phyloP scores from a whole-genome alignment of 2,888 invertebrate species.

The Parnassius mnemosyne region DNA sequence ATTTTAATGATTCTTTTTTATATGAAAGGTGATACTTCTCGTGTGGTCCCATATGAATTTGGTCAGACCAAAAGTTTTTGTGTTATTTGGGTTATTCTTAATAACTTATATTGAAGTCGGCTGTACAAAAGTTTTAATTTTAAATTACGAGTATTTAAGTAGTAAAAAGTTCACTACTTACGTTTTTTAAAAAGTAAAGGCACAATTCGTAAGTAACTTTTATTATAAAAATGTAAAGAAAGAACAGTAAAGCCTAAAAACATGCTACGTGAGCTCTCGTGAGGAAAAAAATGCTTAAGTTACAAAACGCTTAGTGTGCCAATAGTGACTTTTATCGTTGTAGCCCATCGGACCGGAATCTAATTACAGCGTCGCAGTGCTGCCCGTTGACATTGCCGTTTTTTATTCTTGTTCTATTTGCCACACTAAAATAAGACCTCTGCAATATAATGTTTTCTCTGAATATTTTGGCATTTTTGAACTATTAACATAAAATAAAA shows the following conservation, averaged over 20 bases:
- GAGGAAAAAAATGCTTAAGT: slow-evolving; percentile 13
- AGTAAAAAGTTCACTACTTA: too few relatives aligned
- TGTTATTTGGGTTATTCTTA: too few relatives aligned
- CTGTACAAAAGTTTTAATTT: too few relatives aligned
- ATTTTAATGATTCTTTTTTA: too few relatives aligned
- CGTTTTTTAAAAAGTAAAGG: too few relatives aligned
- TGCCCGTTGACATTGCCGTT: slow-evolving; percentile 29
- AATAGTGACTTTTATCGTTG: slow-evolving; percentile 35
- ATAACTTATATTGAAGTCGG: too few relatives aligned
- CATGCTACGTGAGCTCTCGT: slow-evolving; percentile 2
- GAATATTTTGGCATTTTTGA: background rate
- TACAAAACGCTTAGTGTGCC: slow-evolving; percentile 33
- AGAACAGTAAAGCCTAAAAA: background rate
- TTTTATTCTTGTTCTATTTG: slow-evolving; percentile 26
- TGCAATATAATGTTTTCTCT: slow-evolving; percentile 1
- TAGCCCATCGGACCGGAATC: slow-evolving; percentile 36
- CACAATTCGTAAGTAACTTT: too few relatives aligned
- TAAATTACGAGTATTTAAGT: too few relatives aligned
- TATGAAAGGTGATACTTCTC: too few relatives aligned
- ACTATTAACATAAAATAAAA: too few relatives aligned
- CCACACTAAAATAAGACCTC: slow-evolving; percentile 8
- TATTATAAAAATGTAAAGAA: background rate
- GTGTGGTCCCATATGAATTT: too few relatives aligned
- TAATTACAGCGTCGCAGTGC: slow-evolving; percentile 34
- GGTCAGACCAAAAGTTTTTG: too few relatives aligned